Base-by-base conservation (phyloP, 2,797 vertebrate species). In the Semaprochilodus insignis region DNA sequence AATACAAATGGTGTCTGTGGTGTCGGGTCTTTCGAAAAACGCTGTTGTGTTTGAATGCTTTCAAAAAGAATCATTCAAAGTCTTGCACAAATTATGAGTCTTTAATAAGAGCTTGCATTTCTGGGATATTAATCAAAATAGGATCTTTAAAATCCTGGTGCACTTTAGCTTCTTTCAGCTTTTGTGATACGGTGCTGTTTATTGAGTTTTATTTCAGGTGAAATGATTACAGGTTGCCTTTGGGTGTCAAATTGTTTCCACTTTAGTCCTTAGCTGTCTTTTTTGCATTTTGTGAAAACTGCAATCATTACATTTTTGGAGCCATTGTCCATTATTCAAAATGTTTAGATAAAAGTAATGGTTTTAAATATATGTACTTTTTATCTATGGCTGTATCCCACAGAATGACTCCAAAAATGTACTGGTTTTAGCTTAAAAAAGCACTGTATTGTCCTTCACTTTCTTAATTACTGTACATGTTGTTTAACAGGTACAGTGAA, bases 401-500 rank as follows among this genome's bases (percentile, higher is more conserved):
- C 59, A 59, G 25, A 23, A 25, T 2, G 13, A 13, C 59, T 60
- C 59, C 59, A 60, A 60, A 60, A 60, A 23, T 13, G n/a, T 60
- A 60, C 23, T 60, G 2, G 59, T 48, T 48, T 48, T 21, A 59
- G 55, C 55, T 2, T n/a, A n/a, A 23, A 63, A 16, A 63, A 63
- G 31, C 57, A 1, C 44, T 13, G 1, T 16, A 4, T 59, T 59
- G 31, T 23, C 11, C 4, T 31, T 31, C 62, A 6, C 15, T 21
- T 11, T 21, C 16, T 7, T 40, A 21, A 11, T 63, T 69, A 54
- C 21, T n/a, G 7, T 6, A 19, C 0, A 11, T 73, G 57, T 36
- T 81, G 78, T 78, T 19, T 6, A 0, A 59, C 94, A 97, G 97
- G 97, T 92, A 92, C 95, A 17, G 36, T 95, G 89, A 96, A 95